A percentile compares a stretch with the other conserved stretches of the same genome.
Conservation (phyloP, 2,113 vertebrate genomes). For the Penelope pileata region DNA sequence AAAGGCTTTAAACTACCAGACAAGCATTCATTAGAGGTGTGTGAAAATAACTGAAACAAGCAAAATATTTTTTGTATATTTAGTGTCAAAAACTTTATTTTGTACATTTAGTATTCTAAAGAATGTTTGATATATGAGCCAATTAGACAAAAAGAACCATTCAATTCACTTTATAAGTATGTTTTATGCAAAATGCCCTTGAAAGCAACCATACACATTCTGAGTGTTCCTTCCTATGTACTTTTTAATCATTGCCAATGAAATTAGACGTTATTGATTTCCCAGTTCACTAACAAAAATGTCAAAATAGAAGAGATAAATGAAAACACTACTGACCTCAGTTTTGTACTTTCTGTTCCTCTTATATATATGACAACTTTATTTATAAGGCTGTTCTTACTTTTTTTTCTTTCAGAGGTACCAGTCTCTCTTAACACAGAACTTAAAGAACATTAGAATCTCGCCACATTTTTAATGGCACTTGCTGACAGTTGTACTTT, state of each 20-base stretch:
- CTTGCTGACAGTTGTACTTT: not conserved
- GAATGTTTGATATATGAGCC: constrained; percentile 38
- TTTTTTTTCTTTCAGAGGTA: not conserved
- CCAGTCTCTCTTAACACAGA: not conserved
- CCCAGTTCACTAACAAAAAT: constrained; percentile 58
- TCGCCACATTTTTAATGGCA: not conserved
- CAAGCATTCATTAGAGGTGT: not conserved
- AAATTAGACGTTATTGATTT: constrained; percentile 71
- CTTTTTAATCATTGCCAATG: constrained; percentile 55
- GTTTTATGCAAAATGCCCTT: constrained; percentile 64
- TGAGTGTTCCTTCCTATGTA: constrained; percentile 38
- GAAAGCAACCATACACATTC: constrained; percentile 34
- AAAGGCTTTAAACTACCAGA: not conserved
- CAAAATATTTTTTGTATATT: not conserved
- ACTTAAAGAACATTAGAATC: not conserved
- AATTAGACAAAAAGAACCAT: constrained; percentile 46
- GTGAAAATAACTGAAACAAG: constrained; percentile 32
- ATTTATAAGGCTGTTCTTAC: not conserved
- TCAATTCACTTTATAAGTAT: constrained; percentile 38
- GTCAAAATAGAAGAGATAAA: constrained; percentile 66
- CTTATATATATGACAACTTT: not conserved
- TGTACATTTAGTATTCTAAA: not conserved
- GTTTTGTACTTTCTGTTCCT: constrained; percentile 46
- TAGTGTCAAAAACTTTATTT: not conserved
- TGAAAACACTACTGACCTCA: constrained; percentile 50